Base-by-base conservation (phyloP, 2,797 vertebrate species). In the Periparus ater region DNA sequence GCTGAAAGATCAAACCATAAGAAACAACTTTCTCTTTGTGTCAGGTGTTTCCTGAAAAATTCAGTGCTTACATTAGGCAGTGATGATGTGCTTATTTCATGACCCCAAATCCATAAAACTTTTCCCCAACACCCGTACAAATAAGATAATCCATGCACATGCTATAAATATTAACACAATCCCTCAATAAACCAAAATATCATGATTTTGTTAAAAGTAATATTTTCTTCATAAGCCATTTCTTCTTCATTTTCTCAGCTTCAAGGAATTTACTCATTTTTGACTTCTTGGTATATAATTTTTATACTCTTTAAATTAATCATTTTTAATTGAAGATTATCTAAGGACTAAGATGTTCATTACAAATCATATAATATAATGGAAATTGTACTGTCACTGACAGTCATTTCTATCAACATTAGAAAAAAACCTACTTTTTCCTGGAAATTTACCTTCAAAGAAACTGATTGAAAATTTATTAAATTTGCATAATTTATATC, bases 1-100 rank as follows among this genome's bases (percentile, higher is more conserved):
- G 1, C 8, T 71, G 4, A 22, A 16, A 74, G 11, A 48, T n/a
- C 8, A 73, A 44, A 10, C 2, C 3, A 3, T 17, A 48, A 2
- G 7, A 83, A 62, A 48, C 0, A 1, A 42, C 6, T 26, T 73
- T 54, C 15, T 55, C 3, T 40, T 58, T 75, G 34, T 27, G 38
- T 61, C 25, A 57, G 3, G 3, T 51, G 30, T 85, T 63, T 9
- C 8, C 4, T 38, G 16, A 26, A 74, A 84, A 74, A 76, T 42
- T 62, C 20, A 70, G 12, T 53, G 5, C 7, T 91, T 76, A 25
- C 1, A 25, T 76, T 55, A 77, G 18, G 68, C 5, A 57, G 3
- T 7, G 22, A 63, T 63, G 10, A 71, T 19, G 8, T 32, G 2
- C 25, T 70, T 71, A 23, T 51, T 90, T 7, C 36, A 42, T 10